Conservation (phyloP, 2,113 vertebrate species). For the Galbula dea region DNA sequence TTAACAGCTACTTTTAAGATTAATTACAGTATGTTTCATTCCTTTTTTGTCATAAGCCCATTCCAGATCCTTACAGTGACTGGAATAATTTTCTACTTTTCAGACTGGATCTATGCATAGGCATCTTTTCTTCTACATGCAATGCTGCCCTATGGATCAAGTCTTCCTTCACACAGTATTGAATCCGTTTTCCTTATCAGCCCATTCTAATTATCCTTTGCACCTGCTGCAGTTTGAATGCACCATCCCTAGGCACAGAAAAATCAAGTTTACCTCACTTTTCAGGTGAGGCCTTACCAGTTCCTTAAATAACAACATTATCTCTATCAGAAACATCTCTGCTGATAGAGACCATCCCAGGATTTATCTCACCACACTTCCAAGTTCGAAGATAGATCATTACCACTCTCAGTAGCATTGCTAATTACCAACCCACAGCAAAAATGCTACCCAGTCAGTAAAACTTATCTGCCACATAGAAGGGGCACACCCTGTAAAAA, state of each 20-base stretch:
- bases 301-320: background rate
- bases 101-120: background rate
- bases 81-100: background rate
- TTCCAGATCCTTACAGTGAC: background rate
- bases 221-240: background rate
- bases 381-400: background rate
- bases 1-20: background rate
- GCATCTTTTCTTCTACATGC: background rate
- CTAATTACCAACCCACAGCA: background rate
- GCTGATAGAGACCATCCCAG: background rate
- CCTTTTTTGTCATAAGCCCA: background rate
- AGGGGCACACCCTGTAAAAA: background rate
- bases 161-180: background rate
- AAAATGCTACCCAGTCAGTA: background rate
- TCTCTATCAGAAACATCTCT: background rate
- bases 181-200: background rate
- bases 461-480: accelerated
- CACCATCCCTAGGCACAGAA: background rate
- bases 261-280: background rate
- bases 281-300: background rate
- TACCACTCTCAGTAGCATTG: background rate
- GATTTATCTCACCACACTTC: background rate
- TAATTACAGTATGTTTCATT: background rate
- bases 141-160: background rate
- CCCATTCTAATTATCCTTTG: background rate